Conservation (phyloP, 2,113 vertebrate genomes). For the Cnemophilus loriae region DNA sequence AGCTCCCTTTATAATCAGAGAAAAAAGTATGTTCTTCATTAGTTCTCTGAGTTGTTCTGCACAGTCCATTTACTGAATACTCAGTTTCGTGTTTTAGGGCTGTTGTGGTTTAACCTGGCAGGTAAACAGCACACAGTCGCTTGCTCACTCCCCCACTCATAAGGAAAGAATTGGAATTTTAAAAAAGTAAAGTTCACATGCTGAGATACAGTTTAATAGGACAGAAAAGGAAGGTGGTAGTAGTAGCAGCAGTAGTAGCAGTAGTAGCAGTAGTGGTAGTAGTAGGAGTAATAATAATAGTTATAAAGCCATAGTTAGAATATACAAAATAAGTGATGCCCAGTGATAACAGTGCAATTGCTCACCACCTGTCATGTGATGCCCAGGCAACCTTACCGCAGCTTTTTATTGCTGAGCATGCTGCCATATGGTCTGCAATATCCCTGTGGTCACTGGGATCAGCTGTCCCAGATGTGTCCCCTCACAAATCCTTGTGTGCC, state of each 20-base stretch:
- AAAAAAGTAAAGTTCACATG: not conserved
- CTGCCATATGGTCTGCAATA: not conserved
- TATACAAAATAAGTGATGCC: not conserved
- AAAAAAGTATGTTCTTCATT: not conserved
- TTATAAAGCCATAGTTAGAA: not conserved
- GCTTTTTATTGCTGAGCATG: not conserved
- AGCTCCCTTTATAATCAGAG: not conserved
- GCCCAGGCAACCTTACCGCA: not conserved
- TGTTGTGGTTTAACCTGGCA: not conserved
- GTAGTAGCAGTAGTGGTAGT: not conserved
- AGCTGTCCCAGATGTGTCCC: not conserved
- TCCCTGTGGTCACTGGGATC: not conserved
- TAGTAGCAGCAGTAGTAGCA: no score
- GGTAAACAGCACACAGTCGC: not conserved
- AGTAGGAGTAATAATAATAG: not conserved
- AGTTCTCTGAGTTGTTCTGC: not conserved
- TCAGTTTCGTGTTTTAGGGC: not conserved
- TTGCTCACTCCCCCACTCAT: not conserved
- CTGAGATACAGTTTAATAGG: not conserved
- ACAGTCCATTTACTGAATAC: not conserved
- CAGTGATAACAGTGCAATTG: not conserved
- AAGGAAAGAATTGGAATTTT: not conserved
- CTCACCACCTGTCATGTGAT: not conserved
- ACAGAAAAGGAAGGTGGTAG: not conserved
- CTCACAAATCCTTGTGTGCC: not conserved